Evolutionary conservation across 2,113 vertebrate species (phyloP), one percentile per base, ranked within the genome.

Genomic region (Labeo rohita): DNA sequence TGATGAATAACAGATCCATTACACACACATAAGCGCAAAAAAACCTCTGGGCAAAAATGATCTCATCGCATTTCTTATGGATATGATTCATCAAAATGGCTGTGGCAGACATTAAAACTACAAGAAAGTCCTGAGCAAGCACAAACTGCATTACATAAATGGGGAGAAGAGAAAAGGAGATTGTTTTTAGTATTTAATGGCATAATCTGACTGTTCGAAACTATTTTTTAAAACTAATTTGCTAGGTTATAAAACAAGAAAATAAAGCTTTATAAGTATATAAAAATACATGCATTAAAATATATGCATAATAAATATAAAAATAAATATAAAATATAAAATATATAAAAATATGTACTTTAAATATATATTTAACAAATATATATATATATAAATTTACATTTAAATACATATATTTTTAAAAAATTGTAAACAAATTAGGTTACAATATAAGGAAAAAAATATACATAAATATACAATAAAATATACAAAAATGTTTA

Each of bases 41-140:
- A 65, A 16, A 13, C 78, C 78, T 80, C 39, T 5, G 8, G 78
- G 78, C 56, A 28, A 80, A 49, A 49, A 49, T 45, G 43, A 80
- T 81, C 79, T 81, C 79, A 66, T 6, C 47, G 45, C n/a, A 16
- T 81, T 28, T 80, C 78, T 65, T 80, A 49, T 63, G 59, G 78
- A 80, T 49, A 45, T 80, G 78, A 80, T 49, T 81, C 59, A 81
- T 66, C 79, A 49, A 81, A 81, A 81, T 65, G 45, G 59, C 79
- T 23, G 43, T 65, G 79, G 79, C 43, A 66, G 79, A 8, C 43
- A 65, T 63, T 65, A 49, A 28, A 77, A 66, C 76, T 59, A 34
- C 36, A 4, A 28, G 56, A 80, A 80, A 49, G 2, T 18, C 59
- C 43, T 66, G n/a, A 81, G 61, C 79, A 49, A 81, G 79, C 79